Evolutionary conservation across 2,888 invertebrate species (phyloP).

Genomic region (Catocala sponsa): DNA sequence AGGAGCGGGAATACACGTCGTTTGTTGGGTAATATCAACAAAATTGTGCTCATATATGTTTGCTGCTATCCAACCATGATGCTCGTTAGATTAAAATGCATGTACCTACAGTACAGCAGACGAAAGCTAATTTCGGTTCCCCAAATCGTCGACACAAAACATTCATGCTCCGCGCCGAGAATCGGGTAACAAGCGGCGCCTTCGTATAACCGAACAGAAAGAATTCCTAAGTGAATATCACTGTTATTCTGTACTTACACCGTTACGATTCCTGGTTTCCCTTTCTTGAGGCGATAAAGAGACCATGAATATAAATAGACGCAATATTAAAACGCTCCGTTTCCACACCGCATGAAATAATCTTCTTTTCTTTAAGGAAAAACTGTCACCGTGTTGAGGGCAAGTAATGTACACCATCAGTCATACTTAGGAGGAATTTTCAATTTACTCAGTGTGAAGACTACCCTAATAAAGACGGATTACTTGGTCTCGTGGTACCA

Average conservation of each 20-base stretch:
- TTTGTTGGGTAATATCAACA: constrained; percentile 36
- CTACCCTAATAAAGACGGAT: constrained; percentile 83
- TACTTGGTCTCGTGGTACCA: constrained; percentile 65
- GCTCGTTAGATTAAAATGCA: constrained; percentile 50
- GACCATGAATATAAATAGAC: constrained; percentile 84
- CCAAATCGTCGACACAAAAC: constrained; percentile 50
- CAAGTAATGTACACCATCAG: constrained; percentile 85
- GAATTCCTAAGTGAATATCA: constrained; percentile 79
- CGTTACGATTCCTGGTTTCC: constrained; percentile 74
- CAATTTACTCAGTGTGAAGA: constrained; percentile 80
- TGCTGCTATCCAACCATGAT: constrained; percentile 25
- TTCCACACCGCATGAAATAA: constrained; percentile 76
- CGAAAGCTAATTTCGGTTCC: constrained; percentile 49
- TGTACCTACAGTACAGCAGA: constrained; percentile 31
- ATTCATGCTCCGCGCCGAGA: constrained; percentile 31
- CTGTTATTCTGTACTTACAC: constrained; percentile 73
- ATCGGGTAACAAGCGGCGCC: constrained; percentile 33
- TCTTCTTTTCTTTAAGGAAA: constrained; percentile 80
- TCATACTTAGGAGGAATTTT: constrained; percentile 87
- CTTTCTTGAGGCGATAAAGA: constrained; percentile 69
- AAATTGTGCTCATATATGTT: constrained; percentile 34
- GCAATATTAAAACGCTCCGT: constrained; percentile 82
- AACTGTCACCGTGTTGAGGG: constrained; percentile 78
- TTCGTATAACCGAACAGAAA: constrained; percentile 61
- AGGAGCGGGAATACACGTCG: constrained; percentile 21